phyloP scores from a whole-genome alignment of 2,888 invertebrate species.

The Catocala fraxini region DNA sequence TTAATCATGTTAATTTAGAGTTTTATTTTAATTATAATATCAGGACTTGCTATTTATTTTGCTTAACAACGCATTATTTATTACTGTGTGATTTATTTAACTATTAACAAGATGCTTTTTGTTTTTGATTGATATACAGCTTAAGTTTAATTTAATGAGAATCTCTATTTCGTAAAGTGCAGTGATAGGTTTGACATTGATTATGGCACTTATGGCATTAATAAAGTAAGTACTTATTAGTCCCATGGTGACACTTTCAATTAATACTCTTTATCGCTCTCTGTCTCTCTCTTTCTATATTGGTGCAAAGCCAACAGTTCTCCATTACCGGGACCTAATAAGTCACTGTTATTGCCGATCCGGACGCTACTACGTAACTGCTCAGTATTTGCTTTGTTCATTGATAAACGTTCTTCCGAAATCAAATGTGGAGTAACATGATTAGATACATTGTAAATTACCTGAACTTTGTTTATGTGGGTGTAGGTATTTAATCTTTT shows the following conservation, averaged over 20 bases:
- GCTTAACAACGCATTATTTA: too few species aligned
- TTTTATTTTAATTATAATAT: slow-evolving; percentile 11
- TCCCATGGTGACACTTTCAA: not conserved
- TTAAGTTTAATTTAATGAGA: too few species aligned
- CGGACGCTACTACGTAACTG: slow-evolving; percentile 19
- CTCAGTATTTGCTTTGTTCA: slow-evolving; percentile 30
- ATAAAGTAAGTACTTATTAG: too few species aligned
- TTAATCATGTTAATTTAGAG: slow-evolving; percentile 25
- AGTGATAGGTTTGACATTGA: too few species aligned
- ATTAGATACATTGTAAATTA: slow-evolving; percentile 1
- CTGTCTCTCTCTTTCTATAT: slow-evolving; percentile 5
- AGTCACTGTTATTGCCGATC: slow-evolving; percentile 50
- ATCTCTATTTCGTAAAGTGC: too few species aligned
- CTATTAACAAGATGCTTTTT: too few species aligned
- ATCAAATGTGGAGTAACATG: slow-evolving; percentile 23
- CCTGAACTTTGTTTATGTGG: not conserved
- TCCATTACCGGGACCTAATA: slow-evolving; percentile 51
- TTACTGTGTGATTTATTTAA: too few species aligned
- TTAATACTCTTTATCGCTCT: not conserved
- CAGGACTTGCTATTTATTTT: not conserved
- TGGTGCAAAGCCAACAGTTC: slow-evolving; percentile 32
- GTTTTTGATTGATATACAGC: too few species aligned
- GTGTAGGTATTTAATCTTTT: not conserved
- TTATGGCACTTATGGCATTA: too few species aligned
- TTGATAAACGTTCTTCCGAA: slow-evolving; percentile 42